A percentile compares a stretch with the other conserved stretches of the same genome.
These are phyloP conservation scores for Procambarus clarkii DNA, from an alignment of 1,140 invertebrate species.

Conservation along the genomic window DNA sequence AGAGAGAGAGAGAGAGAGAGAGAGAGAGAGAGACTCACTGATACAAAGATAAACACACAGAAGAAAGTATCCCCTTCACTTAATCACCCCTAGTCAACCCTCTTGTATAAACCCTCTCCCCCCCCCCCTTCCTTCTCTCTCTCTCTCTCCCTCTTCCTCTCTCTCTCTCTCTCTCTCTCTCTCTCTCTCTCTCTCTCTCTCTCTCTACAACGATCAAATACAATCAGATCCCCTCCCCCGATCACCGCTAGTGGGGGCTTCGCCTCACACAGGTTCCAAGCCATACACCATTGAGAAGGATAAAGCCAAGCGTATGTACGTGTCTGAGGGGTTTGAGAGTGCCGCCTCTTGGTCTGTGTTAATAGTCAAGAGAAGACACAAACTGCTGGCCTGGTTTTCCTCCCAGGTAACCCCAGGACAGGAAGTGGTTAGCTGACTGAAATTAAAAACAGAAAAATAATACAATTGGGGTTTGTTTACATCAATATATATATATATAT, in stretches of 20 bases:
- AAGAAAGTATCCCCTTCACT: no score
- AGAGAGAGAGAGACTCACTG: no score
- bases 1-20: no score
- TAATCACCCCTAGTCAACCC: no score
- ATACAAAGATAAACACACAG: no score
- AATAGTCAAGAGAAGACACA: neutral
- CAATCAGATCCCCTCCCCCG: neutral
- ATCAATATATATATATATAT: neutral
- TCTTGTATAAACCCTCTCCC: no score
- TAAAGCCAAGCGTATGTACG: neutral
- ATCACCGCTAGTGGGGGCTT: neutral
- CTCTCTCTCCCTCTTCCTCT: no score
- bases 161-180: no score
- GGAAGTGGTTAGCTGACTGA: slow-evolving; percentile 43
- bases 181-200: no score
- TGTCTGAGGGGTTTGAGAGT: neutral
- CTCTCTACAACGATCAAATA: neutral
- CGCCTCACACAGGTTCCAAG: neutral
- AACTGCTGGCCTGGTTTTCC: slow-evolving; percentile 11
- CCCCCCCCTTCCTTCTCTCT: no score
- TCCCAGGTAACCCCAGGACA: slow-evolving; percentile 44
- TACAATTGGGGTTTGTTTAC: neutral
- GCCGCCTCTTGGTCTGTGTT: slow-evolving; percentile 11
- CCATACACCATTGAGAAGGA: neutral
- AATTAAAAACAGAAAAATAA: slow-evolving; percentile 7